Evolutionary conservation across 2,113 vertebrate genomes (phyloP), one percentile per base, ranked within the genome.

Genomic region (Chamaetylas fuelleborni): DNA sequence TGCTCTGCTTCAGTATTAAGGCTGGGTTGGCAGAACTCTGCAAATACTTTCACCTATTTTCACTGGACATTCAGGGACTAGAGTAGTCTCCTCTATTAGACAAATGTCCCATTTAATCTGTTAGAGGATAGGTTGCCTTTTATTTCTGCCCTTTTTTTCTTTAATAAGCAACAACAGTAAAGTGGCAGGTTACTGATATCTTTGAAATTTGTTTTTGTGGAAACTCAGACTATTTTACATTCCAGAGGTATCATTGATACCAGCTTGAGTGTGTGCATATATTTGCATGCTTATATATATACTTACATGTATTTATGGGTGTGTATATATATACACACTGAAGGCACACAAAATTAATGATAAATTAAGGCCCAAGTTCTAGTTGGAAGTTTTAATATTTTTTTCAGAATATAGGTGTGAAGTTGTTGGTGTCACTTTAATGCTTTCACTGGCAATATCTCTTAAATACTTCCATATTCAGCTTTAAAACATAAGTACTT

Each of bases 401-500:
- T 36, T 76, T 71, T 88, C 26, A 82, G 29, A 53, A 84, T 57
- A 23, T 57, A 42, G 33, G n/a, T 78, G 26, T 90, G 71, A 72
- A 79, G n/a, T 71, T 82, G 79, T 57, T 13, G 2, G 62, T 88
- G 77, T 76, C 58, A 28, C 43, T 72, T 79, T 42, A 90, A 61
- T 90, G 57, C 60, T 85, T 74, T 40, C 42, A 36, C 38, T 90
- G 84, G 88, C 47, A 69, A 28, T 94, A 91, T 94, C 60, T 91
- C 51, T 91, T 93, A 81, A 88, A 88, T 83, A 70, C 71, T 90
- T 93, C n/a, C 7, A 4, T 93, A 73, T 86, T 85, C 5, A 20
- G 56, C 83, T 97, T 91, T 92, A 92, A 89, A 93, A 91, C 79
- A 86, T 92, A 93, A 95, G 83, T 95, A 84, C 72, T 83, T 70